phyloP scores from a whole-genome alignment of 1,140 invertebrate genomes.

The Nephotettix cincticeps region DNA sequence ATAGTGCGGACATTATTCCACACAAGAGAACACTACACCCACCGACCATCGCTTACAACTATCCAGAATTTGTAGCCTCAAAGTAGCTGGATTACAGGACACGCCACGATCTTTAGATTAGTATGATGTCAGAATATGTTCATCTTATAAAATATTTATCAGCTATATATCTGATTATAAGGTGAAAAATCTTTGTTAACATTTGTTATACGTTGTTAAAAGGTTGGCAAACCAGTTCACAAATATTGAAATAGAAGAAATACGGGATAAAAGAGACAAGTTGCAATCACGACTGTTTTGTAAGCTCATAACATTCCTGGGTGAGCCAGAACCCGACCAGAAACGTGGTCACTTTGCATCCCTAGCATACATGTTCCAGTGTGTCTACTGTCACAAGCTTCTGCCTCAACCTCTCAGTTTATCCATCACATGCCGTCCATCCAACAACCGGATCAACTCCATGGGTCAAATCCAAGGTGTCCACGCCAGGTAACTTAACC shows the following conservation, averaged over 20 bases:
- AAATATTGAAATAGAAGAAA: slow-evolving; percentile 72
- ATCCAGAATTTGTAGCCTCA: too few relatives aligned
- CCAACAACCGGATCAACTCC: slow-evolving; percentile 32
- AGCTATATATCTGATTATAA: too few relatives aligned
- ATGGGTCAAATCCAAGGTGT: slow-evolving; percentile 35
- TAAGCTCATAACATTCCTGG: slow-evolving; percentile 74
- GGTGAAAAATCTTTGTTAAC: too few relatives aligned
- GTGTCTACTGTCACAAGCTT: slow-evolving; percentile 61
- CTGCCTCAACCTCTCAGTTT: slow-evolving; percentile 32
- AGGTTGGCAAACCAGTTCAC: slow-evolving; percentile 78
- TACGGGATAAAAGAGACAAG: slow-evolving; percentile 79
- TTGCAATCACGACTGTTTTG: slow-evolving; percentile 79
- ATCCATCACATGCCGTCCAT: slow-evolving; percentile 34
- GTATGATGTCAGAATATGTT: too few relatives aligned
- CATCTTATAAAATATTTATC: too few relatives aligned
- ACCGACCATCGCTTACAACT: too few relatives aligned
- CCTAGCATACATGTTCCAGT: slow-evolving; percentile 65
- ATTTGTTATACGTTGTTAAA: too few relatives aligned
- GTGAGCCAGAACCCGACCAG: slow-evolving; percentile 67
- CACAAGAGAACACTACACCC: too few relatives aligned
- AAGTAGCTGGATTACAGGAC: too few relatives aligned
- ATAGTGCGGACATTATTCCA: too few relatives aligned
- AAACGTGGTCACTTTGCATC: slow-evolving; percentile 75
- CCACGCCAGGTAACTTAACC: slow-evolving; percentile 37
- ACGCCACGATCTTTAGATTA: too few relatives aligned